Conservation (phyloP, 1,140 invertebrate species). For the Bombyx mori region DNA sequence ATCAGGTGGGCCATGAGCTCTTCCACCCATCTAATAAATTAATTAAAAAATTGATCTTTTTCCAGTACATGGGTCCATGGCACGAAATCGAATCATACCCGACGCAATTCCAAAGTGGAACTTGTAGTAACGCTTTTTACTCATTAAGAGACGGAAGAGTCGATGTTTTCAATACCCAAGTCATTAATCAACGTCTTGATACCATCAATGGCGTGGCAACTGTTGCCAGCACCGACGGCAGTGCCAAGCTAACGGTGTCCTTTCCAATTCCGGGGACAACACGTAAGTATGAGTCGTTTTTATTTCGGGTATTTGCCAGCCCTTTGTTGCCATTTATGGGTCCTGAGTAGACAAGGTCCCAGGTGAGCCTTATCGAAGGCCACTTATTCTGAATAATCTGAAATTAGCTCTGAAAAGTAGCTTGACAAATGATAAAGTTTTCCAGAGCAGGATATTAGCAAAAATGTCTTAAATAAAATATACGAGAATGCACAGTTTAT, state of each 20-base stretch:
- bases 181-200: constrained; percentile 28
- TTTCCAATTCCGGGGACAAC: constrained; percentile 17
- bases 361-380: too few species aligned
- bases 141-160: constrained; percentile 19
- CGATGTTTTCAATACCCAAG: constrained; percentile 47
- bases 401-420: too few species aligned
- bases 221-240: constrained; percentile 14
- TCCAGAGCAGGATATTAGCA: too few species aligned
- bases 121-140: constrained; percentile 41
- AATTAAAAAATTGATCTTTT: not conserved
- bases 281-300: constrained; percentile 11
- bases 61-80: constrained; percentile 35
- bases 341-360: too few species aligned
- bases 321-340: too few species aligned
- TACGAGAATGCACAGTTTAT: too few species aligned
- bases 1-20: too few species aligned
- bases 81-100: constrained; percentile 44
- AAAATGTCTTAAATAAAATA: too few species aligned
- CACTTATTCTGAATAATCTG: too few species aligned
- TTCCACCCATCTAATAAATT: too few species aligned
- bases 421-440: too few species aligned
- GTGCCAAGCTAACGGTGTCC: constrained; percentile 16
- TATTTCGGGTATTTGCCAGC: too few species aligned
- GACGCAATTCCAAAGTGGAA: constrained; percentile 31
- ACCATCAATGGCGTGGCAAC: constrained; percentile 29